phyloP scores from a whole-genome alignment of 2,888 invertebrate species.

The Amiota mariae region DNA sequence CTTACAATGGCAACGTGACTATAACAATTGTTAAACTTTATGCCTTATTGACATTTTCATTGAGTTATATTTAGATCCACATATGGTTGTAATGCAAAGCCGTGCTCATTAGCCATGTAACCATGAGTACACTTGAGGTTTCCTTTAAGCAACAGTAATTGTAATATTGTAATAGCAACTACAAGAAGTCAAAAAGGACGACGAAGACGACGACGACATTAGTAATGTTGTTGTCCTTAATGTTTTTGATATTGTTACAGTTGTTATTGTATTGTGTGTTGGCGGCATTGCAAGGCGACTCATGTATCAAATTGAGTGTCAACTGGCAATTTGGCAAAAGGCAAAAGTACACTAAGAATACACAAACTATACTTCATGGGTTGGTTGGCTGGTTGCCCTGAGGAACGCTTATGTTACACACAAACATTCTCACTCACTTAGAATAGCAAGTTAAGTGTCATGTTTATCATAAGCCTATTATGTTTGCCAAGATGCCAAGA shows the following conservation, averaged over 20 bases:
- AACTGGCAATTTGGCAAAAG: slow-evolving; percentile 69
- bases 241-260: slow-evolving; percentile 25
- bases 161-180: not conserved
- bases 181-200: slow-evolving; percentile 22
- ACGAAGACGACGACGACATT: too few species aligned
- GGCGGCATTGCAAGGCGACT: slow-evolving; percentile 40
- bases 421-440: not conserved
- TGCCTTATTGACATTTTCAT: slow-evolving; percentile 26
- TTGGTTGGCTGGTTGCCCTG: slow-evolving; percentile 13
- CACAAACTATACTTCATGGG: slow-evolving; percentile 11
- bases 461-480: slow-evolving; percentile 73
- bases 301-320: slow-evolving; percentile 71
- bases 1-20: slow-evolving; percentile 25
- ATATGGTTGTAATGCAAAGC: slow-evolving; percentile 40
- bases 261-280: not conserved
- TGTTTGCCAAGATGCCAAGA: slow-evolving; percentile 51
- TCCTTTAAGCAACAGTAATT: slow-evolving; percentile 38
- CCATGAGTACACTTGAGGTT: slow-evolving; percentile 68
- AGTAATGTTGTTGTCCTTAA: not conserved
- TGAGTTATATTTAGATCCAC: slow-evolving; percentile 14
- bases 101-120: slow-evolving; percentile 64
- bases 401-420: slow-evolving; percentile 4
- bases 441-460: slow-evolving; percentile 66
- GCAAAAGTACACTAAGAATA: slow-evolving; percentile 27
- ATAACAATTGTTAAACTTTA: slow-evolving; percentile 54